phyloP scores from a whole-genome alignment of 2,888 invertebrate genomes.

The Orchesella flavescens region DNA sequence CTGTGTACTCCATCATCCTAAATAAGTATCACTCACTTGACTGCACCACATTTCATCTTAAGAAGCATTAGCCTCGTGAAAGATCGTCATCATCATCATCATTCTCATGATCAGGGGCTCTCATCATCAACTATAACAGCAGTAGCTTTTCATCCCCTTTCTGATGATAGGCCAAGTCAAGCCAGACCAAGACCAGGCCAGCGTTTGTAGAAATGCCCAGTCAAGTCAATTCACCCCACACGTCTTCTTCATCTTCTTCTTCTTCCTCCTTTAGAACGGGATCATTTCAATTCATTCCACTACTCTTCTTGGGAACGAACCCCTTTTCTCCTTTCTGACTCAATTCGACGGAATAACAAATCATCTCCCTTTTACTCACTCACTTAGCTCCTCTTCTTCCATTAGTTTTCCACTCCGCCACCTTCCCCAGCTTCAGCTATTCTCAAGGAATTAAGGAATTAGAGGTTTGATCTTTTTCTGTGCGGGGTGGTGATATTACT shows the following conservation, averaged over 20 bases:
- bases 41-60: not conserved
- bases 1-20: not conserved
- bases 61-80: slow-evolving; percentile 40
- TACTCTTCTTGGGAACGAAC: slow-evolving; percentile 19
- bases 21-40: slow-evolving; percentile 29
- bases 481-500: too few species aligned
- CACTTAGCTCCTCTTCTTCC: slow-evolving; percentile 34
- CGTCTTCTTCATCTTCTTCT: not conserved
- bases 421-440: slow-evolving; percentile 35
- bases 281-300: slow-evolving; percentile 18
- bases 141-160: slow-evolving; percentile 62
- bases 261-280: not conserved
- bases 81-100: slow-evolving; percentile 38
- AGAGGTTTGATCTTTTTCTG: slow-evolving; percentile 38
- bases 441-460: slow-evolving; percentile 52
- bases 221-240: slow-evolving; percentile 53
- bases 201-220: slow-evolving; percentile 51
- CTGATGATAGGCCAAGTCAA: slow-evolving; percentile 9
- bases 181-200: not conserved
- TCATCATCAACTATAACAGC: slow-evolving; percentile 61
- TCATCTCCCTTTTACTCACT: slow-evolving; percentile 36
- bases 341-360: slow-evolving; percentile 59
- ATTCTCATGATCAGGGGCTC: slow-evolving; percentile 16
- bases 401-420: slow-evolving; percentile 60
- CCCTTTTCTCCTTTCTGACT: slow-evolving; percentile 41